Base-by-base conservation (phyloP, 2,113 vertebrate species). In the Orthonyx spaldingii region DNA sequence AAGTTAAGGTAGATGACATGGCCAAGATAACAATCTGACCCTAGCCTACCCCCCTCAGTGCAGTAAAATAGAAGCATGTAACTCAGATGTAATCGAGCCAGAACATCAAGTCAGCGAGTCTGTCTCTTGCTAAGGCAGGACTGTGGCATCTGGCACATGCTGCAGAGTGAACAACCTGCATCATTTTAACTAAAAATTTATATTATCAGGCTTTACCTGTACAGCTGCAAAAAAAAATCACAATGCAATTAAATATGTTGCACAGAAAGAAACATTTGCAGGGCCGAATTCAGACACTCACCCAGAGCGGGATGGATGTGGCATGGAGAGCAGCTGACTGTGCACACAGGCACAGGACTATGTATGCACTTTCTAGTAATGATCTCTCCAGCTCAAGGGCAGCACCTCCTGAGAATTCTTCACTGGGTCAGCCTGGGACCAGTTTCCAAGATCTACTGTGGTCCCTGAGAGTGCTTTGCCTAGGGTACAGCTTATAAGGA, bases 11-110 rank as follows among this genome's bases (percentile, higher is more conserved):
- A 57, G n/a, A 50, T 33, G 46, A 27, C 60, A 52, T 1, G 1
- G 80, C 37, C 46, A 87, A 86, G 93, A 85, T 76, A 95, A 91
- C 32, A 80, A 75, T n/a, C 53, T 92, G 77, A 93, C 78, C 56
- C 85, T 63, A 90, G 56, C 33, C 57, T 74, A 59, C 53, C 13
- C 5, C 16, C 28, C n/a, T 33, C 49, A 16, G 39, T 71, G 60
- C 30, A 78, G 47, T 64, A 94, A 85, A 94, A 46, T 30, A 6
- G 18, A 93, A 60, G 28, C 19, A 20, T 46, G 5, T 41, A 84
- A 95, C 46, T 86, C n/a, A 70, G 64, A 37, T 41, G 12, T 13
- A 84, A 66, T 59, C 89, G 30, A 78, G 26, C 3, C 27, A 86
- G 32, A 80, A 39, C 47, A 68, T 11, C 33, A 55, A 52, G n/a